A percentile compares a stretch with the other conserved stretches of the same genome.
Conservation (phyloP, 2,888 invertebrate genomes). For the Drosophila kuntzei region DNA sequence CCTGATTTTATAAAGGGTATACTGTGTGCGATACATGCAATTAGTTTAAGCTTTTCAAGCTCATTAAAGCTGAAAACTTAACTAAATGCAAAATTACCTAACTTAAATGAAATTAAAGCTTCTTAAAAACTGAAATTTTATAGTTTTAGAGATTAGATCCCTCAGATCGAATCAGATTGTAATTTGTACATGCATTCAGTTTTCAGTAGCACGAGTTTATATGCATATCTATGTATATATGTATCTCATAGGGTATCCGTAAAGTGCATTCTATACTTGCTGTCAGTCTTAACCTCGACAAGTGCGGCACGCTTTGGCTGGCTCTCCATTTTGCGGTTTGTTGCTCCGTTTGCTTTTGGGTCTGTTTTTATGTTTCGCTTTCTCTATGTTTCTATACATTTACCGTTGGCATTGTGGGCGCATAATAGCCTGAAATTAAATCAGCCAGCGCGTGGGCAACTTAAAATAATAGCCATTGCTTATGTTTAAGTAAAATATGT, state of each 20-base stretch:
- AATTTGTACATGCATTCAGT: no score
- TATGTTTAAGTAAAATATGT: slow-evolving; percentile 76
- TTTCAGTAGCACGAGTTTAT: no score
- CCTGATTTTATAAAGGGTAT: slow-evolving; percentile 22
- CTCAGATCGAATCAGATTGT: background rate
- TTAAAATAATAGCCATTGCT: slow-evolving; percentile 82
- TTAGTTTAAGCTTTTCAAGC: background rate
- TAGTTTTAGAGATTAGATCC: no score
- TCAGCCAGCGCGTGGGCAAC: slow-evolving; percentile 78
- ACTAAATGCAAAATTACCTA: no score
- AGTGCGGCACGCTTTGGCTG: slow-evolving; percentile 28
- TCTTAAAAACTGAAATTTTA: no score
- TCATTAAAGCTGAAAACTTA: background rate
- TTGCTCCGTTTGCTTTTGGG: slow-evolving; percentile 33
- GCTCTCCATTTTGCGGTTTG: slow-evolving; percentile 27
- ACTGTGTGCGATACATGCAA: background rate
- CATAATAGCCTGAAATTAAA: slow-evolving; percentile 80
- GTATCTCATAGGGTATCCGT: slow-evolving; percentile 16
- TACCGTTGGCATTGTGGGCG: slow-evolving; percentile 75
- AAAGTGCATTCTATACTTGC: background rate
- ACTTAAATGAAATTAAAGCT: no score
- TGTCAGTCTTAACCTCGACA: slow-evolving; percentile 7
- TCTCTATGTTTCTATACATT: slow-evolving; percentile 42
- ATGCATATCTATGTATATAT: no score
- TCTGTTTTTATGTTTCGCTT: slow-evolving; percentile 20